Conservation (phyloP, 2,888 invertebrate species). For the Poecilus cupreus region DNA sequence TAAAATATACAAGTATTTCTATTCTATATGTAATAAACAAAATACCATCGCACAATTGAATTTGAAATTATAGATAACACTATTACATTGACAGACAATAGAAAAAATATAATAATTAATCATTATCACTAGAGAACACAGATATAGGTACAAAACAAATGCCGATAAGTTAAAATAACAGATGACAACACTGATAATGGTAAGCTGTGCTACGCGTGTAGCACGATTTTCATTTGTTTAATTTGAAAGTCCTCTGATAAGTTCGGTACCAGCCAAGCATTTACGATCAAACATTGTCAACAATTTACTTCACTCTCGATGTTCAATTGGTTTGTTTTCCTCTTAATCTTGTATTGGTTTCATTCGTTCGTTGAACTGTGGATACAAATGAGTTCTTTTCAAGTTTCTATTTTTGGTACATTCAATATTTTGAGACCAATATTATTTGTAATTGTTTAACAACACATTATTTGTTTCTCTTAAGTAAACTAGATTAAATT, state of each 20-base stretch:
- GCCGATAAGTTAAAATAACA: constrained; percentile 13
- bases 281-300: too few species aligned
- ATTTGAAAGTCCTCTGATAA: constrained; percentile 36
- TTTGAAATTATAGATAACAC: neutral
- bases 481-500: too few species aligned
- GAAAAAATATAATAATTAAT: constrained; percentile 21
- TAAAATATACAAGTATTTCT: neutral
- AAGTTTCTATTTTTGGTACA: too few species aligned
- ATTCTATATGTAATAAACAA: neutral
- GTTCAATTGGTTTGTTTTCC: too few species aligned
- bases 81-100: neutral
- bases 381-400: too few species aligned
- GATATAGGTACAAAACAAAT: neutral
- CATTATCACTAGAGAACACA: constrained; percentile 16
- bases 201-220: neutral
- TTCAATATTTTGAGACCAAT: too few species aligned
- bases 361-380: neutral
- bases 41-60: constrained; percentile 2
- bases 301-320: too few species aligned
- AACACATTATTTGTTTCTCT: neutral
- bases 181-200: constrained; percentile 25
- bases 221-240: neutral
- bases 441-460: too few species aligned
- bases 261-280: neutral
- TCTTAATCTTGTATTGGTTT: neutral